phyloP scores from a whole-genome alignment of 2,113 vertebrate species.

The Corythornis cristatus region DNA sequence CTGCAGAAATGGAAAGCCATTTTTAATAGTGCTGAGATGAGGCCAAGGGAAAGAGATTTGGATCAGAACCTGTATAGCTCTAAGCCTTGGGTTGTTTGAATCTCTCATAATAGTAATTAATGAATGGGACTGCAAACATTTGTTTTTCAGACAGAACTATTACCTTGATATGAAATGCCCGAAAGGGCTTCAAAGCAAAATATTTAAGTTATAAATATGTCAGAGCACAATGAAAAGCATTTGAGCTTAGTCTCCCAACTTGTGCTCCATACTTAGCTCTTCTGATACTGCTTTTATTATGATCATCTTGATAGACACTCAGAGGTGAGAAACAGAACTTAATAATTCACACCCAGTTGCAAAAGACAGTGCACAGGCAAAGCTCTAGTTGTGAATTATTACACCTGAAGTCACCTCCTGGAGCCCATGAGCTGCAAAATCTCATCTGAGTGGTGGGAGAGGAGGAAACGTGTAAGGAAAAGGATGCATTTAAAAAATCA shows the following conservation, averaged over 20 bases:
- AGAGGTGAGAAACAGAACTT: background rate
- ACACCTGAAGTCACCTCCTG: background rate
- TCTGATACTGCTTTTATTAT: background rate
- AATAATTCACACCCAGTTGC: background rate
- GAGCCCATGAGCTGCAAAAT: background rate
- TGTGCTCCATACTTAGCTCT: background rate
- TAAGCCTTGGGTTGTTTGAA: background rate
- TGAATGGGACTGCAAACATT: slow-evolving; percentile 15
- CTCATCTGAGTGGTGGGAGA: background rate
- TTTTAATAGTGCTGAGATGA: background rate
- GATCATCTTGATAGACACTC: background rate
- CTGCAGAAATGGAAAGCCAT: background rate
- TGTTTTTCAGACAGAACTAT: slow-evolving; percentile 12
- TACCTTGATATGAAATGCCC: background rate
- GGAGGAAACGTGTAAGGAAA: background rate
- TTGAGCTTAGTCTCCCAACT: background rate
- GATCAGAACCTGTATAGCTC: background rate
- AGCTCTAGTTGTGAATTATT: background rate
- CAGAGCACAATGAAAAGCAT: background rate
- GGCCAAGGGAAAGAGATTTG: slow-evolving; percentile 33
- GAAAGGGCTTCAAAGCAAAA: slow-evolving; percentile 16
- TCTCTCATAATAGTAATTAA: background rate
- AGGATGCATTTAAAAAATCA: accelerated
- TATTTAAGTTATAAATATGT: slow-evolving; percentile 35
- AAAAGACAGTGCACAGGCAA: background rate